Base-by-base conservation (phyloP, 2,797 vertebrate species). In the Intellagama lesueurii region DNA sequence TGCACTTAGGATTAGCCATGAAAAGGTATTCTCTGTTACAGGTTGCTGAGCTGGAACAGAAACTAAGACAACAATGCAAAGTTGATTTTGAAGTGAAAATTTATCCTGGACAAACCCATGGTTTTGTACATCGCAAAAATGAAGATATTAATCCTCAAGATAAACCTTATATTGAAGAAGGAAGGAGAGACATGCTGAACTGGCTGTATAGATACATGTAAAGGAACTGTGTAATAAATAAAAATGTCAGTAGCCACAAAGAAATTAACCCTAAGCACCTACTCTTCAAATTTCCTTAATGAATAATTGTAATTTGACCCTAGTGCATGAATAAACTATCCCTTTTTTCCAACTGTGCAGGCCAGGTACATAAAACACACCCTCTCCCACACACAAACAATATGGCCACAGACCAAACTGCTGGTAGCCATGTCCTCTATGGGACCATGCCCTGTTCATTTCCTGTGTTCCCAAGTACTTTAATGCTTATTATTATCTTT, bases 121-220 rank as follows among this genome's bases (percentile, higher is more conserved):
- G 98, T 26, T 99, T 99, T 91, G 98, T 98, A 82, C 98, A 99
- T 90, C 98, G 98, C 5, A 98, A 98, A 95, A 97, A 94, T 92
- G 98, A 99, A 91, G 98, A 99, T 56, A 97, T 98, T 49, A 98
- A 97, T 44, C 96, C 97, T 0, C 72, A 93, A 2, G 98, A 99
- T 92, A 98, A 97, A 92, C 96, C 97, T 32, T 95, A 89, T 44
- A 98, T 99, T 86, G 97, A 98, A 47, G 98, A 98, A 93, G 98
- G 97, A 70, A 97, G 98, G 85, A 94, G 91, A 80, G 98, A 99
- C 91, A 96, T 99, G 95, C 93, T 99, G 0, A 97, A 97, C 92
- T 99, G 99, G 98, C 95, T 99, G 69, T 96, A 97, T 47, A 98
- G 97, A 85, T 98, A 98, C n/a, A 89, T 99, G 83, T 98, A 97